Conservation (phyloP, 2,797 vertebrate genomes). For the Helarctos malayanus region DNA sequence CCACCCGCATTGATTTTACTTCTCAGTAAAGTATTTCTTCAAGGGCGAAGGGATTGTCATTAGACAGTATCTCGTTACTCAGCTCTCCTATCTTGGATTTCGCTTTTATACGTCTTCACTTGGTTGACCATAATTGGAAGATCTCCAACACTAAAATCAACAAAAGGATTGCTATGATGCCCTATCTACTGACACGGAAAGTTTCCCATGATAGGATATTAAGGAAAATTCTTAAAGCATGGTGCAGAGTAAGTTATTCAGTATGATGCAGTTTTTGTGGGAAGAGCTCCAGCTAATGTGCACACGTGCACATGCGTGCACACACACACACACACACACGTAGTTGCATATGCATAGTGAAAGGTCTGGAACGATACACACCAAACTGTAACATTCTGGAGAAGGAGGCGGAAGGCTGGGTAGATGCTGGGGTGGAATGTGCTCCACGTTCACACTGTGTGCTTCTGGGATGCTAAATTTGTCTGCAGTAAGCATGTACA, state of each 20-base stretch:
- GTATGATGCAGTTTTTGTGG: not conserved
- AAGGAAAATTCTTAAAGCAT: not conserved
- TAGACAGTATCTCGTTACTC: not conserved
- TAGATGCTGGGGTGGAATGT: not conserved
- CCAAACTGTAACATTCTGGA: not conserved
- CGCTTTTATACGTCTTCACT: not conserved
- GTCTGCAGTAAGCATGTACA: not conserved
- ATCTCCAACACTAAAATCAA: not conserved
- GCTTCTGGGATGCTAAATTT: not conserved
- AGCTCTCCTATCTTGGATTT: not conserved
- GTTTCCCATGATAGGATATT: not conserved
- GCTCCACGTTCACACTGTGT: not conserved
- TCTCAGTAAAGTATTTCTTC: constrained; percentile 60
- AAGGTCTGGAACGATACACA: not conserved
- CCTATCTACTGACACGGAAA: not conserved
- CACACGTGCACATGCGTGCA: too few species aligned
- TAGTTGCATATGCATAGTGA: not conserved
- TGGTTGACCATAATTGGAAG: constrained; percentile 27
- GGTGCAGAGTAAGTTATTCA: not conserved
- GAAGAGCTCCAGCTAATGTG: not conserved
- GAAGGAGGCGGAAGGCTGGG: not conserved
- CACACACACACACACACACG: too few species aligned
- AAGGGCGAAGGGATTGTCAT: not conserved
- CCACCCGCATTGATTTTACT: not conserved
- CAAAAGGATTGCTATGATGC: not conserved